A percentile compares a stretch with the other conserved stretches of the same genome.
Evolutionary conservation across 2,113 vertebrate genomes (phyloP).

Genomic region (Sturnira hondurensis): DNA sequence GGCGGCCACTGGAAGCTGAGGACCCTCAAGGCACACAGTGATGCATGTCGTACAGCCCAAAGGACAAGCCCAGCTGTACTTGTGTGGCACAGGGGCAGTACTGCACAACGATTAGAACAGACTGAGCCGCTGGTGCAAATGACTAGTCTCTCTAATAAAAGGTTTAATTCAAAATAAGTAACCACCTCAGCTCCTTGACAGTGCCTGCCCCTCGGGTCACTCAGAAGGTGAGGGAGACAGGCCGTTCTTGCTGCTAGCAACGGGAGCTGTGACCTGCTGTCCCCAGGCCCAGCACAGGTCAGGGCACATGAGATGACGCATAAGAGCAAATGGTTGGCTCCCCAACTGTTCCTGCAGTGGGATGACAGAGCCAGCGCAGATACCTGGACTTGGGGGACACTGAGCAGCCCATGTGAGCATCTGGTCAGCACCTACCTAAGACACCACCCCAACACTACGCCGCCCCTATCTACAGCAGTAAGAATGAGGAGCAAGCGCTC

Average conservation of each 20-base stretch:
- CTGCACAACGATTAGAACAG: neutral
- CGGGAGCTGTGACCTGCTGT: neutral
- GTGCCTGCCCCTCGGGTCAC: neutral
- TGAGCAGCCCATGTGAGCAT: neutral
- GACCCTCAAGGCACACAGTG: neutral
- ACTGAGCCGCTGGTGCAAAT: neutral
- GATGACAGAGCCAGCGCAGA: neutral
- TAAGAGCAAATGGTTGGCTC: neutral
- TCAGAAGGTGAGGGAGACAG: fast-evolving
- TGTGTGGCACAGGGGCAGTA: neutral
- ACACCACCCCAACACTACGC: fast-evolving
- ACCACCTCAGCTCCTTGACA: neutral
- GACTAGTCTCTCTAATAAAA: neutral
- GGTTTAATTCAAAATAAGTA: no score
- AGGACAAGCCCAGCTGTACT: neutral
- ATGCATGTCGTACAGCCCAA: neutral
- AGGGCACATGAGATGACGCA: fast-evolving
- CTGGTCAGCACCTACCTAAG: neutral
- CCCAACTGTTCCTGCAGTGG: fast-evolving
- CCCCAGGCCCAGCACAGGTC: neutral
- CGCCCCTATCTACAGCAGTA: fast-evolving
- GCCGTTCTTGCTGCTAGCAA: fast-evolving
- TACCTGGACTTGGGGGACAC: neutral
- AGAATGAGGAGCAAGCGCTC: neutral
- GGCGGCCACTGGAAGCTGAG: neutral